These are phyloP conservation scores for Andrena haemorrhoa DNA, from an alignment of 2,888 invertebrate species.

Conservation along the genomic window DNA sequence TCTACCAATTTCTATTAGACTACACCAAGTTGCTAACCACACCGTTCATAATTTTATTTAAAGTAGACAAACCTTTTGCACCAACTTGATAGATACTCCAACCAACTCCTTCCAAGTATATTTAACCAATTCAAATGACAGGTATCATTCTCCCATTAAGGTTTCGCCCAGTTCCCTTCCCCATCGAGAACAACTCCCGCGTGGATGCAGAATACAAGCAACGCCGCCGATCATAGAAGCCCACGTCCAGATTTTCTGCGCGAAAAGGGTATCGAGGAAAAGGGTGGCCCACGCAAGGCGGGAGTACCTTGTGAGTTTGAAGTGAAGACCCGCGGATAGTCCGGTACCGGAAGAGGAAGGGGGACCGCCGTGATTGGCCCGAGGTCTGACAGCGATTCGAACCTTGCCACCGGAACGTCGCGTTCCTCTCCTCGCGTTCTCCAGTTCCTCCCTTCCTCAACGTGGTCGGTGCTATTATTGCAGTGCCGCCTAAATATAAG, in stretches of 20 bases:
- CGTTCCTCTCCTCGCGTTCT: conserved; percentile 51
- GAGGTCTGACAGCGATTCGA: conserved; percentile 13
- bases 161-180: no score
- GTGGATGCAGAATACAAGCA: no score
- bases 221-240: no score
- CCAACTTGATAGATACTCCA: no score
- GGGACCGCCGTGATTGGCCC: background rate
- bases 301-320: background rate
- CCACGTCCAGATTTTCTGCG: no score
- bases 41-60: no score
- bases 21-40: no score
- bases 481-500: conserved; percentile 68
- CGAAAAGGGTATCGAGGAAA: background rate
- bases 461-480: conserved; percentile 65
- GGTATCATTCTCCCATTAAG: background rate
- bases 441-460: conserved; percentile 55
- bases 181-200: no score
- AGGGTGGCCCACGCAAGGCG: background rate
- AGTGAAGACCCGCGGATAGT: background rate
- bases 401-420: conserved; percentile 32
- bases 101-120: no score
- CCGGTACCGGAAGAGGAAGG: conserved; percentile 38
- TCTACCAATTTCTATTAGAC: no score
- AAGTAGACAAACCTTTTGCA: no score
- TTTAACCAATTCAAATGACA: no score